Conservation (phyloP, 2,888 invertebrate genomes). For the Drosophila seclusa region DNA sequence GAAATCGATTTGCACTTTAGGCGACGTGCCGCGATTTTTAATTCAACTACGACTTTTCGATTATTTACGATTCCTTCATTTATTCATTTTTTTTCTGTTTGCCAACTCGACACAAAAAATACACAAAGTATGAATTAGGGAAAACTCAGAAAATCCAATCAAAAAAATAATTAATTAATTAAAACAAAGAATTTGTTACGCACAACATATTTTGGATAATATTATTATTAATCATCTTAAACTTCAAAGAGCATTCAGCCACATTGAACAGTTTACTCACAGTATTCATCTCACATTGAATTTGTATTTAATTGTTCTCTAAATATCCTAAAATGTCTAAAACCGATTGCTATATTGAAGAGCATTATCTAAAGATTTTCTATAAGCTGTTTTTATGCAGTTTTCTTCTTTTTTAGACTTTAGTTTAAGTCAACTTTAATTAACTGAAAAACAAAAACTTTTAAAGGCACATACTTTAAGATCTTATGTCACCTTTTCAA, state of each 20-base stretch:
- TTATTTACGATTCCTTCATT: not conserved
- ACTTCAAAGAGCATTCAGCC: not conserved
- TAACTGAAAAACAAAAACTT: not conserved
- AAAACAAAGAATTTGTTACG: too few species aligned
- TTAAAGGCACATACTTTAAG: not conserved
- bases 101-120: not conserved
- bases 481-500: not conserved
- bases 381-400: not conserved
- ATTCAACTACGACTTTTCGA: not conserved
- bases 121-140: too few species aligned
- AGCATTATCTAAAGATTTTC: not conserved
- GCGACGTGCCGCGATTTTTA: slow-evolving; percentile 1
- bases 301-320: not conserved
- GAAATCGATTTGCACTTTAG: slow-evolving; percentile 4
- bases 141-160: too few species aligned
- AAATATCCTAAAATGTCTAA: not conserved
- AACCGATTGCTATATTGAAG: not conserved
- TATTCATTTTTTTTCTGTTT: not conserved
- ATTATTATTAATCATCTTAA: not conserved
- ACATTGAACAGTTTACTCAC: not conserved
- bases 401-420: not conserved
- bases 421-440: not conserved
- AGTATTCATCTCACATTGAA: not conserved
- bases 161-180: too few species aligned
- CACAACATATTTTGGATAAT: not conserved